Evolutionary conservation across 2,888 invertebrate genomes (phyloP), one percentile per base, ranked within the genome.

Genomic region (Drosophila kambysellisi): DNA sequence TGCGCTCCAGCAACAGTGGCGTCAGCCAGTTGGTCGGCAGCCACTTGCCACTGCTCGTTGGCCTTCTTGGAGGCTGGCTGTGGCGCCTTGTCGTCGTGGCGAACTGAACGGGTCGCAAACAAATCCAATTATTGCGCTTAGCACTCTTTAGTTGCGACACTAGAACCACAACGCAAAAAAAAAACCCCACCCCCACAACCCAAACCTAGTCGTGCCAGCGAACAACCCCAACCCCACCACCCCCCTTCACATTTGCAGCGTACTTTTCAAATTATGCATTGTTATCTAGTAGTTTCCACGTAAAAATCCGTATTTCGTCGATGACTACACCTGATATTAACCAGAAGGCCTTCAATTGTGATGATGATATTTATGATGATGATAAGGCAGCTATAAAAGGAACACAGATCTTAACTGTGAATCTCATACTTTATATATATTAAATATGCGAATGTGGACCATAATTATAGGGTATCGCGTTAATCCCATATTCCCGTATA

Each of bases 291-390:
- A 65, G 62, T 76, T 71, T 67, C 46, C 60, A 60, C 43, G 50
- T 65, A 62, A 46, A 50, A 52, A 54, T 62, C 46, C 39, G 71
- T 77, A 60, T 62, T 48, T 70, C 60, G 32, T 52, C 60, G 53
- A 62, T 72, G 56, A 60, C 52, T 43, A 51, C 39, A 48, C 37
- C 58, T 66, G 64, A 67, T 70, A 67, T 64, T 60, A 69, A 56
- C 63, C 52, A 37, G 53, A 66, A 58, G 78, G 70, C 81, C 77
- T 81, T 74, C 54, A 71, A 48, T 64, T 80, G 82, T 75, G 79
- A 76, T 78, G 61, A 52, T 35, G 43, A 61, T 52, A 48, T 56
- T 50, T 59, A 60, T 29, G 51, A 75, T 29, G 30, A 48, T 41
- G 58, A 39, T 39, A 50, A 20, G 60, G 29, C 63, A 73, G 54